These are phyloP conservation scores for Falcunculus frontatus DNA, from an alignment of 2,113 vertebrate genomes.

Conservation along the genomic window DNA sequence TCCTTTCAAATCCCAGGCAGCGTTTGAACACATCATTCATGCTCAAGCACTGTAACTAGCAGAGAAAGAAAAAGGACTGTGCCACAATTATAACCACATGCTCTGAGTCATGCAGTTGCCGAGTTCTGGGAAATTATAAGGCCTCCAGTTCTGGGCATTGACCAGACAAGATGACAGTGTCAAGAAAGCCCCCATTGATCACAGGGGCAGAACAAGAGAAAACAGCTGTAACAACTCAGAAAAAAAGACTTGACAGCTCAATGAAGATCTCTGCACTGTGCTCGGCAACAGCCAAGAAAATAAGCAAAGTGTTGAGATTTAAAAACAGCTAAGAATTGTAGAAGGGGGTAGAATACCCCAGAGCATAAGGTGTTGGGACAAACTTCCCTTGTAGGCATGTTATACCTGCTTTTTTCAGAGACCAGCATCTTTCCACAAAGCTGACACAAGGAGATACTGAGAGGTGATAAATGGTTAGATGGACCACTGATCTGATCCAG, in stretches of 20 bases:
- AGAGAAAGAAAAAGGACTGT: constrained; percentile 49
- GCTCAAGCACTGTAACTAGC: constrained; percentile 41
- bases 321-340: not conserved
- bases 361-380: not conserved
- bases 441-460: not conserved
- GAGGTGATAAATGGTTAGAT: not conserved
- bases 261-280: constrained; percentile 13
- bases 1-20: constrained; percentile 56
- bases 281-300: not conserved
- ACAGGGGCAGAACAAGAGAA: constrained; percentile 56
- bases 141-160: constrained; percentile 50
- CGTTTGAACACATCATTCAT: constrained; percentile 49
- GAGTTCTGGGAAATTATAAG: constrained; percentile 64
- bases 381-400: not conserved
- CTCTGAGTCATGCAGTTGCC: constrained; percentile 39
- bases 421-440: not conserved
- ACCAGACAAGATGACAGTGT: constrained; percentile 62
- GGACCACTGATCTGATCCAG: not conserved
- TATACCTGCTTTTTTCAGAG: not conserved
- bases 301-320: constrained; percentile 15
- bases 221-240: constrained; percentile 56
- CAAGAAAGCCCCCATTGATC: constrained; percentile 57
- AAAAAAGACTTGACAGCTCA: constrained; percentile 56
- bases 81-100: constrained; percentile 60
- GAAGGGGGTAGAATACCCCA: not conserved